Base-by-base conservation (phyloP, 2,888 invertebrate species). In the Polyploca ridens region DNA sequence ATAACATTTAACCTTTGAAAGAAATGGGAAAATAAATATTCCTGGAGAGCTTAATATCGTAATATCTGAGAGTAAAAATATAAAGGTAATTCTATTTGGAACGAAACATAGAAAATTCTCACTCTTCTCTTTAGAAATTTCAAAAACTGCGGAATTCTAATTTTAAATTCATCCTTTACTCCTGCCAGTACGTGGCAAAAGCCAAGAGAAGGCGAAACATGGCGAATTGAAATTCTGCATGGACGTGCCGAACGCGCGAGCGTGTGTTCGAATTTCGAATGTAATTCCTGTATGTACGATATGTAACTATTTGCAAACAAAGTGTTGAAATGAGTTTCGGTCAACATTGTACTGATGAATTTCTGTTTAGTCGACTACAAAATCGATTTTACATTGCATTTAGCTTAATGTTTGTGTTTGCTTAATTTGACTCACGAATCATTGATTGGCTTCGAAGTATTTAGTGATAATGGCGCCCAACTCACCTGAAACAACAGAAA, bases 151-250 rank as follows among this genome's bases (percentile, higher is more conserved):
- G 80, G 78, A 86, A 84, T 89, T 86, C 86, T 84, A 86, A 90
- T 91, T 90, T 89, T 71, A 89, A 89, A 90, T 90, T 88, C 86
- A 87, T 85, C 83, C 84, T 87, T 85, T 85, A 85, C 84, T 84
- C 79, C 74, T 76, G 75, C 74, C 71, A 77, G 86, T 86, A 86
- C 87, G 89, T 86, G 88, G 87, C 82, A 78, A 84, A 83, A 85
- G 81, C 81, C 83, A 80, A 81, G 81, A 69, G 79, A 79, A 85
- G 83, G 79, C 85, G 89, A 89, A 88, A 87, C 88, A 87, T 77
- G 74, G 81, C 76, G 87, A 90, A 92, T 92, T 91, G 87, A 90
- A 91, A 91, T 91, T 93, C 89, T 84, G 79, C 70, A 78, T 80
- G 81, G 81, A 82, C 89, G 87, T 86, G 85, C 83, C 80, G 81